Evolutionary conservation across 1,140 invertebrate species (phyloP).

Genomic region (Caenorhabditis tropicalis): DNA sequence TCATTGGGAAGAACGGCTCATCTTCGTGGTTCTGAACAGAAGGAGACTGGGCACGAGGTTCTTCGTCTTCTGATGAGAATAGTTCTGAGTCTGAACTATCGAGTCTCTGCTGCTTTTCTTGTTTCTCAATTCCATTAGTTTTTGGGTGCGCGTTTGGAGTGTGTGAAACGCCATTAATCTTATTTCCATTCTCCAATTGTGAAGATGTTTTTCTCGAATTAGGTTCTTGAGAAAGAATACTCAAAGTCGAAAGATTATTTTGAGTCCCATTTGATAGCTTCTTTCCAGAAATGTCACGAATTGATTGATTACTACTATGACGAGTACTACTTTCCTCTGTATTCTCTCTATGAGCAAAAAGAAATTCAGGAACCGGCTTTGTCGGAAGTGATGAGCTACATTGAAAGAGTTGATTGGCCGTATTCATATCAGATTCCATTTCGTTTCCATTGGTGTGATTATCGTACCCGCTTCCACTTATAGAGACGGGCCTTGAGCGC

Average conservation of each 20-base stretch:
- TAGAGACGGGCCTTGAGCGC: neutral
- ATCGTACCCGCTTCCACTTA: neutral
- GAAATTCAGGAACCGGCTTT: too few relatives aligned
- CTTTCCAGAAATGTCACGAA: neutral
- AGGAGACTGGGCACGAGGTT: too few relatives aligned
- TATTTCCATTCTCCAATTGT: neutral
- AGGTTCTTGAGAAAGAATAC: neutral
- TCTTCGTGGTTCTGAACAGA: neutral
- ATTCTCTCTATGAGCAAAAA: neutral
- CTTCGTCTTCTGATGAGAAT: neutral
- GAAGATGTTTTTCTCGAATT: neutral
- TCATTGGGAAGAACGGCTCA: neutral
- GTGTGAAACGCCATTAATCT: neutral
- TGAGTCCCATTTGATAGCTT: neutral
- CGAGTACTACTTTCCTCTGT: neutral
- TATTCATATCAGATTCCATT: too few relatives aligned
- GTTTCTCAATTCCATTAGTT: neutral
- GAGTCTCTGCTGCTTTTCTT: neutral
- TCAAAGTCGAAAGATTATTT: neutral
- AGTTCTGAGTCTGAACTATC: neutral
- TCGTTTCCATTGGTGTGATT: too few relatives aligned
- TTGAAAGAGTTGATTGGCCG: neutral
- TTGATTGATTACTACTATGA: neutral
- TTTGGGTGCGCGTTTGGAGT: neutral
- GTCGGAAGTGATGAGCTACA: neutral